Percentiles rank a stretch among this genome's conserved stretches.
These are phyloP conservation scores for Philantomba maxwellii DNA, from an alignment of 2,113 vertebrate genomes.

Conservation along the genomic window DNA sequence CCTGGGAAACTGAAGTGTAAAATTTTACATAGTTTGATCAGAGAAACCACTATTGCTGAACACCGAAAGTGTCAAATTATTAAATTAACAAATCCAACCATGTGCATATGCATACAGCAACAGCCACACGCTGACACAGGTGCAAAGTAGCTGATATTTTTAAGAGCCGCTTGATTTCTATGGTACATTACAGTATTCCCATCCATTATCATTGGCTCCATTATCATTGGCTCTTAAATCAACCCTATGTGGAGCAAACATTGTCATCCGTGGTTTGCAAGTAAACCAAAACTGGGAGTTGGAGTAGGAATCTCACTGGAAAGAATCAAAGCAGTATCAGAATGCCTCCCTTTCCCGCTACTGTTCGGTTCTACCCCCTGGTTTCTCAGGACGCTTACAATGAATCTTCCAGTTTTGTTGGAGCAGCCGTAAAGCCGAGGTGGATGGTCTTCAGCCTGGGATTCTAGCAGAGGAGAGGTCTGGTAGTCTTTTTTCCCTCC, in stretches of 20 bases:
- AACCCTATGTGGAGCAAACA: neutral
- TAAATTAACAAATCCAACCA: neutral
- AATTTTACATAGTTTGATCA: neutral
- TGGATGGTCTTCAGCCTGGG: constrained; percentile 75
- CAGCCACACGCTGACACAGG: neutral
- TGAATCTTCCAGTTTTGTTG: constrained; percentile 91
- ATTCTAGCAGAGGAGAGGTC: constrained; percentile 85
- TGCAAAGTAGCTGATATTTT: neutral
- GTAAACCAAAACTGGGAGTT: neutral
- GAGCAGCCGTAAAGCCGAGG: constrained; percentile 91
- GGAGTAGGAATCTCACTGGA: neutral
- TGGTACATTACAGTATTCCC: neutral
- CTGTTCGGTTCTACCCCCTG: neutral
- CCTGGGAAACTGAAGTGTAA: neutral
- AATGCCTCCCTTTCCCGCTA: neutral
- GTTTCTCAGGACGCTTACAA: constrained; percentile 77
- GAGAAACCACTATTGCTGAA: neutral
- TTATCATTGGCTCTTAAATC: neutral
- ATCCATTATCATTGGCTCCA: neutral
- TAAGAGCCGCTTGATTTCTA: neutral
- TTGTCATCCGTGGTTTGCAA: neutral
- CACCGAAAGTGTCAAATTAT: neutral
- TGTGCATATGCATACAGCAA: neutral
- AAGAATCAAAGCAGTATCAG: fast-evolving
- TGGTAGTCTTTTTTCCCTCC: constrained; percentile 89